These are phyloP conservation scores for Caenorhabditis sp. DNA, from an alignment of 2,888 invertebrate species.

Conservation along the genomic window DNA sequence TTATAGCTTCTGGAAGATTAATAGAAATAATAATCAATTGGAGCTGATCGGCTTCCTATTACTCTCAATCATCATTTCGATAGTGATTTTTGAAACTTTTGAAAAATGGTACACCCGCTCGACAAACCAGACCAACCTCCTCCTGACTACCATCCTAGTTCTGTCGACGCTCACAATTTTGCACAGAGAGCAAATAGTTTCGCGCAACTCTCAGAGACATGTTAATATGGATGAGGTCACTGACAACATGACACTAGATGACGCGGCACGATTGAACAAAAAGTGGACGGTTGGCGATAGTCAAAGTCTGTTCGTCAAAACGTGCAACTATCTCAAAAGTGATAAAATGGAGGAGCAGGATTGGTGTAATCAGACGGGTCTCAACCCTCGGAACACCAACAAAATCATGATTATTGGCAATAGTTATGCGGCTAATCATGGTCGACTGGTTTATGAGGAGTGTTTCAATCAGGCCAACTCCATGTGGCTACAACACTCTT, in stretches of 20 bases:
- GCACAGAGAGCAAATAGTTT: no score
- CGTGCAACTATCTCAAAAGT: neutral
- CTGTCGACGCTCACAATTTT: neutral
- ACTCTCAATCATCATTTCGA: neutral
- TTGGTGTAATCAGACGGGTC: neutral
- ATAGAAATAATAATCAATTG: neutral
- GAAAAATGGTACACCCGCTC: conserved; percentile 18
- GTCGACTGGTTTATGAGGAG: conserved; percentile 28
- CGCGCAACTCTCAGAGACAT: no score
- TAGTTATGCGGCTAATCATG: conserved; percentile 36
- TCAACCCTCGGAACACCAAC: neutral
- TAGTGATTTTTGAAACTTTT: conserved; percentile 10
- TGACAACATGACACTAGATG: conserved; percentile 4
- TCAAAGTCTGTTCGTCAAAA: neutral
- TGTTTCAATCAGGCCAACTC: conserved; percentile 15
- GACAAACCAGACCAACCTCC: neutral
- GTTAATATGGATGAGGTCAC: no score
- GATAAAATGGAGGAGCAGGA: neutral
- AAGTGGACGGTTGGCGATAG: conserved; percentile 5
- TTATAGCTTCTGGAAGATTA: conserved; percentile 6
- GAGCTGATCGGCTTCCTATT: neutral
- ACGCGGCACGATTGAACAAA: conserved; percentile 10
- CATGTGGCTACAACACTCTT: neutral
- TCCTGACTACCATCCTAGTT: neutral
- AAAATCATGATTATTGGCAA: conserved; percentile 37